Evolutionary conservation across 2,888 invertebrate genomes (phyloP), one percentile per base, ranked within the genome.

Genomic region (Synanthedon vespiformis): DNA sequence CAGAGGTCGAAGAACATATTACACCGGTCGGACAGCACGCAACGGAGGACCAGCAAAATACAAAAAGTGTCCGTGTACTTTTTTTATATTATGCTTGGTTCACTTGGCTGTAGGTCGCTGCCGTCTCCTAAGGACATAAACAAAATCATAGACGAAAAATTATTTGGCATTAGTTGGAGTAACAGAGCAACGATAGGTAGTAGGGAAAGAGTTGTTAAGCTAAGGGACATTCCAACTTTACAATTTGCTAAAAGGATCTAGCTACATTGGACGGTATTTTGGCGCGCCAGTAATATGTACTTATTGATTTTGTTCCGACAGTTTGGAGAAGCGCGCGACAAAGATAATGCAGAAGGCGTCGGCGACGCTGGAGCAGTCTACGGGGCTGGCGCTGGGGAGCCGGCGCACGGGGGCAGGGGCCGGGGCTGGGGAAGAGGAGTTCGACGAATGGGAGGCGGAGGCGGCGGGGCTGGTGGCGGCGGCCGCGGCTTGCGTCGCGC

Each of bases 321-420:
- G n/a, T n/a, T n/a, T n/a, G 58, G 94, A 95, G 73, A 90, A 91
- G 67, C 93, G 94, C 69, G 95, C 94, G 0, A 95, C 94, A 67
- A 93, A 93, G 72, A 92, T 95, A 89, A 89, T 96, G 68, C 85
- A 92, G 77, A 94, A 90, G 69, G 96, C 94, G 0, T 95, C 94
- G 1, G 95, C 94, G 74, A 96, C 93, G 4, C 79, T 92, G 64
- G 95, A 93, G 70, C 92, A 92, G 68, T 95, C 93, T 0, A 95
- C 95, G 0, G 95, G 95, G 0, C 88, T 94, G 53, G 93, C 92
- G 2, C 89, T 95, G 50, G 95, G 94, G 3, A 85, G 90, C 0
- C 79, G 92, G 49, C 86, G 48, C 11, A 11, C 18, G 34, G 34
- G 34, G 48, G 12, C 5, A n/a, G 16, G 6, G 12, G 48, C 6